Conservation (phyloP, 2,797 vertebrate genomes). For the Steatocranus sp. region DNA sequence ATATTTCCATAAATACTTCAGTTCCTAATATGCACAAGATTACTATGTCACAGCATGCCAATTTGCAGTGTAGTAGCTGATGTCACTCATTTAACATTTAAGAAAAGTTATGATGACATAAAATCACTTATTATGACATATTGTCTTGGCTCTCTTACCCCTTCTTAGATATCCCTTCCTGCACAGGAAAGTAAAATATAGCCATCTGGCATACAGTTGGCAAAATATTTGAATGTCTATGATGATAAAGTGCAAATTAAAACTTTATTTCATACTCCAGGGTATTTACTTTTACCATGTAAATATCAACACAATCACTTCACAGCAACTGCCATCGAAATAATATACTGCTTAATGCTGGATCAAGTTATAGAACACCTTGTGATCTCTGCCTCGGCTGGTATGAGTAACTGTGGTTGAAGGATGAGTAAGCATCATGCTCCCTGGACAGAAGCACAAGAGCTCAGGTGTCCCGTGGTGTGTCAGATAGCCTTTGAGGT, state of each 20-base stretch:
- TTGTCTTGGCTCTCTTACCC: constrained; percentile 2
- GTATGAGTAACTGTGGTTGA: constrained; percentile 24
- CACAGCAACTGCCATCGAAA: not conserved
- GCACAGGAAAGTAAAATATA: constrained; percentile 16
- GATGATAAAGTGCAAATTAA: not conserved
- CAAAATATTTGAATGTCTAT: not conserved
- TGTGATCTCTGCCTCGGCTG: constrained; percentile 30
- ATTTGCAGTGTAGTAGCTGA: not conserved
- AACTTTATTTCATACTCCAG: not conserved
- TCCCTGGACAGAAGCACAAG: constrained; percentile 21
- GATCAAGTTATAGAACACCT: constrained; percentile 19
- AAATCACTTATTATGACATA: not conserved
- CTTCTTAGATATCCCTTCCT: constrained; percentile 5
- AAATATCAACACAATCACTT: constrained; percentile 1
- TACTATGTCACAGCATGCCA: not conserved
- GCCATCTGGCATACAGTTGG: not conserved
- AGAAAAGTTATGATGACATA: constrained; percentile 8
- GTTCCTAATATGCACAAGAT: not conserved
- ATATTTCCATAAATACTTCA: not conserved
- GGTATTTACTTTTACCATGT: not conserved
- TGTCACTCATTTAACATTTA: not conserved
- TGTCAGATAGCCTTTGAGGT: constrained; percentile 37
- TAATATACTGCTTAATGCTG: not conserved
- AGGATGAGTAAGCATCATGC: constrained; percentile 38
- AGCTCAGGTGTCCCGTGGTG: constrained; percentile 35